Evolutionary conservation across 2,113 vertebrate species (phyloP).

Genomic region (Phrynosoma platyrhinos): DNA sequence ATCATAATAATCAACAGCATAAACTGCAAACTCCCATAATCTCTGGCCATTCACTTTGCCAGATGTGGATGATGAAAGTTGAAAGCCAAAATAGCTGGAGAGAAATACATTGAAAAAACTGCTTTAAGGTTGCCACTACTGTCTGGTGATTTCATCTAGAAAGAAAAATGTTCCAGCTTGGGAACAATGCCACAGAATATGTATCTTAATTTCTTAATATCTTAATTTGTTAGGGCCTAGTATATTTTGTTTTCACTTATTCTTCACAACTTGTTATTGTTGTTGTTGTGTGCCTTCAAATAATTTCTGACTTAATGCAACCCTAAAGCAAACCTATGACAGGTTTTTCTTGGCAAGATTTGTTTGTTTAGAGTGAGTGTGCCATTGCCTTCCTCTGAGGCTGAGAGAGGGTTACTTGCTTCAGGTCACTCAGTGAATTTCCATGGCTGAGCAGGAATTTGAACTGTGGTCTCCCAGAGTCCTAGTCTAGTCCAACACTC

Average conservation of each 20-base stretch:
- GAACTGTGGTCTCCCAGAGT: too few relatives aligned
- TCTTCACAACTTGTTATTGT: background rate
- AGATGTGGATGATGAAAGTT: background rate
- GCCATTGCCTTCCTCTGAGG: too few relatives aligned
- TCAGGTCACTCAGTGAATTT: too few relatives aligned
- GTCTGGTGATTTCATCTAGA: background rate
- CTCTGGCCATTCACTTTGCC: background rate
- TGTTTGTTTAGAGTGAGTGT: too few relatives aligned
- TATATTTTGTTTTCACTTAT: background rate
- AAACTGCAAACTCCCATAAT: background rate
- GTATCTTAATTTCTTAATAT: too few relatives aligned
- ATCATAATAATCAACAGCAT: background rate
- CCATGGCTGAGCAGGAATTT: too few relatives aligned
- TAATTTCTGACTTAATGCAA: background rate
- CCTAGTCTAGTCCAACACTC: too few relatives aligned
- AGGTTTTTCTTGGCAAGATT: too few relatives aligned
- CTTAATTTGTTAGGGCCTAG: too few relatives aligned
- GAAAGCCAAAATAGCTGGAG: background rate
- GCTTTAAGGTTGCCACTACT: background rate
- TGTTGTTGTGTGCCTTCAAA: background rate
- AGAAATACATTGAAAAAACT: background rate
- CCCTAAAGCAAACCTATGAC: too few relatives aligned
- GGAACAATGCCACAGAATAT: background rate
- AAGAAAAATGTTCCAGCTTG: background rate
- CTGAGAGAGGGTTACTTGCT: too few relatives aligned